Conservation (phyloP, 2,888 invertebrate species). For the Ganaspis brasiliensis region DNA sequence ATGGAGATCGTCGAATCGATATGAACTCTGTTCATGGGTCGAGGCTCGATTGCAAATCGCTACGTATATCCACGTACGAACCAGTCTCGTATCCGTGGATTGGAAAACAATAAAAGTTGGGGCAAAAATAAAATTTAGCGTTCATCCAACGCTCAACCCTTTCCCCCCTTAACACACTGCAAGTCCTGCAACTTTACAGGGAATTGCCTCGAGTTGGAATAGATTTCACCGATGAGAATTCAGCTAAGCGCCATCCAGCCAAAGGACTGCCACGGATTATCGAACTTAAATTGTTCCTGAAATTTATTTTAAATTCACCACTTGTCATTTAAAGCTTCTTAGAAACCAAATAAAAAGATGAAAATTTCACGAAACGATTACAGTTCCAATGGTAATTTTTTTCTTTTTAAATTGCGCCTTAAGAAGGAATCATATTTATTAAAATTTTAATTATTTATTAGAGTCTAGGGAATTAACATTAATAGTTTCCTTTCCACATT, state of each 20-base stretch:
- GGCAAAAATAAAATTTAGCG: slow-evolving; percentile 36
- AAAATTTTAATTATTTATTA: no score
- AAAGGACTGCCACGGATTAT: slow-evolving; percentile 25
- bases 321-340: not conserved
- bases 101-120: slow-evolving; percentile 61
- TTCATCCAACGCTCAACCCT: slow-evolving; percentile 28
- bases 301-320: slow-evolving; percentile 17
- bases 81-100: slow-evolving; percentile 45
- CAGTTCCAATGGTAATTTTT: no score
- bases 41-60: slow-evolving; percentile 52
- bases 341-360: not conserved
- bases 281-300: slow-evolving; percentile 11
- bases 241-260: slow-evolving; percentile 27
- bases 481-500: no score
- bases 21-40: slow-evolving; percentile 44
- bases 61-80: slow-evolving; percentile 43
- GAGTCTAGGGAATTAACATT: no score
- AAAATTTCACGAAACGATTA: not conserved
- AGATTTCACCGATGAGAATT: slow-evolving; percentile 35
- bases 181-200: slow-evolving; percentile 44
- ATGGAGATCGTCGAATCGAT: slow-evolving; percentile 58
- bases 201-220: slow-evolving; percentile 38
- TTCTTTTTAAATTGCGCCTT: no score
- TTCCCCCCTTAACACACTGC: not conserved
- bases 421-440: no score